Evolutionary conservation across 2,113 vertebrate genomes (phyloP).

Genomic region (Micronycteris hirsuta): DNA sequence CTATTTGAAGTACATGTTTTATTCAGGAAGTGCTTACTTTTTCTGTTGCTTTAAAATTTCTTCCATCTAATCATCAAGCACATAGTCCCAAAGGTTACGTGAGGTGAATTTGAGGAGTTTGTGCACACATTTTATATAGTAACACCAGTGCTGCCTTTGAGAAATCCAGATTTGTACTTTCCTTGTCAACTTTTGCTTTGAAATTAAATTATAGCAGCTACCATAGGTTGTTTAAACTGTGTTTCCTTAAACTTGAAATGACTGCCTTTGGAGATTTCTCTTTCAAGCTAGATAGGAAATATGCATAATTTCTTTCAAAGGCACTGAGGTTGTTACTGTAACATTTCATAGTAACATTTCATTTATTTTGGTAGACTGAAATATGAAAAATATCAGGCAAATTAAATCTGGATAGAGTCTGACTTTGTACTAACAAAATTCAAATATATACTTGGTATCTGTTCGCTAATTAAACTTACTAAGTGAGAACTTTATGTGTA

Average conservation of each 20-base stretch:
- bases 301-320: conserved; percentile 26
- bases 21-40: background rate
- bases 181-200: conserved; percentile 30
- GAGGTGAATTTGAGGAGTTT: background rate
- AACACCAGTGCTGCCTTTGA: background rate
- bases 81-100: background rate
- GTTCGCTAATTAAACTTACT: conserved; percentile 3
- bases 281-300: conserved; percentile 39
- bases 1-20: background rate
- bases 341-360: conserved; percentile 19
- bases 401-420: background rate
- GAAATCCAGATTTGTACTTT: background rate
- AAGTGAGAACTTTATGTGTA: background rate
- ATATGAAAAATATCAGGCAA: background rate
- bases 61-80: background rate
- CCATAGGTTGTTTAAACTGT: background rate
- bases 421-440: conserved; percentile 13
- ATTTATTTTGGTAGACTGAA: conserved; percentile 24
- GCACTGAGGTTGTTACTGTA: background rate
- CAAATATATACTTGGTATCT: background rate
- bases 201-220: conserved; percentile 25
- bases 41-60: background rate
- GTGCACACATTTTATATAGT: background rate
- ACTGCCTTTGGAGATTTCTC: conserved; percentile 30
- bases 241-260: conserved; percentile 9